These are phyloP conservation scores for Phyto melanocephala DNA, from an alignment of 2,888 invertebrate genomes.

Conservation along the genomic window DNA sequence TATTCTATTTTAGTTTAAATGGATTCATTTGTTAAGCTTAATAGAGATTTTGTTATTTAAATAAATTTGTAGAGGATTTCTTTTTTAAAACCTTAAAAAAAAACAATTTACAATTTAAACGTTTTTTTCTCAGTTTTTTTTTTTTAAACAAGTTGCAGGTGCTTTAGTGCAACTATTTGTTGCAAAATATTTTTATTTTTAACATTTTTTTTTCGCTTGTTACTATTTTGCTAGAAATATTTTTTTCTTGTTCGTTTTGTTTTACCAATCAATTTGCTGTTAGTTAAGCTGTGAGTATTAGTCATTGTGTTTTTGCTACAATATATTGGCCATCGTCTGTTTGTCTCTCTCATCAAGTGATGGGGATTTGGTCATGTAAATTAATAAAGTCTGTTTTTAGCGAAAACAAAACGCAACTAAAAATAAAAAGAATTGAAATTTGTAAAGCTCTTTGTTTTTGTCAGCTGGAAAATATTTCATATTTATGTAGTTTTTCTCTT, in stretches of 20 bases:
- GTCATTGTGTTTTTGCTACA: slow-evolving; percentile 53
- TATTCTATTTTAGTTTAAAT: slow-evolving; percentile 43
- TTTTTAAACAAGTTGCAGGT: background rate
- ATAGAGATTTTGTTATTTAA: slow-evolving; percentile 1
- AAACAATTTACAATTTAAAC: too few relatives aligned
- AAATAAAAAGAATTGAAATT: background rate
- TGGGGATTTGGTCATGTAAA: slow-evolving; percentile 32
- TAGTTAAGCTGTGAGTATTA: slow-evolving; percentile 54
- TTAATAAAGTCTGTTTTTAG: background rate
- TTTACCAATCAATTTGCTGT: slow-evolving; percentile 53
- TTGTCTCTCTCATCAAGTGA: slow-evolving; percentile 23
- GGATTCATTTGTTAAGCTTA: slow-evolving; percentile 51
- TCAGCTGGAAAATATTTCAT: background rate
- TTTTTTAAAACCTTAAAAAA: too few relatives aligned
- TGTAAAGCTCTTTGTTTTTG: background rate
- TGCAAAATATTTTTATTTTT: background rate
- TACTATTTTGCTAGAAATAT: too few relatives aligned
- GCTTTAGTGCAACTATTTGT: slow-evolving; percentile 24
- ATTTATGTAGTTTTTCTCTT: too few relatives aligned
- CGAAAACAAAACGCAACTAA: background rate
- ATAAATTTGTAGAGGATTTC: background rate
- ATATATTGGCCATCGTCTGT: slow-evolving; percentile 12
- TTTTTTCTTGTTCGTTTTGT: slow-evolving; percentile 17
- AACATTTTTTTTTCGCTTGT: too few relatives aligned
- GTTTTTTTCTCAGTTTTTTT: background rate